Evolutionary conservation across 1,140 invertebrate species (phyloP).

Genomic region (Nylanderia fulva): DNA sequence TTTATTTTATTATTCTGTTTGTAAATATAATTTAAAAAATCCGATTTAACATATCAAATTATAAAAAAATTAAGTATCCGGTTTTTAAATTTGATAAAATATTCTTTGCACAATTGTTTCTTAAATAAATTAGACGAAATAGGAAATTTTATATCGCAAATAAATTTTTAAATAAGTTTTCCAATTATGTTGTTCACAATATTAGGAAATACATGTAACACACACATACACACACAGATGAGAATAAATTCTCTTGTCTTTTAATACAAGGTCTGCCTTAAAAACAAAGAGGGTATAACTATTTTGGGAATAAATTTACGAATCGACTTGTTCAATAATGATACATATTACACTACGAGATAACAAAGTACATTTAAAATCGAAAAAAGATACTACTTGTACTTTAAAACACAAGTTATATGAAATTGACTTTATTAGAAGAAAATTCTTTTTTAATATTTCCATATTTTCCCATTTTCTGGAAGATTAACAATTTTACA

Average conservation of each 20-base stretch:
- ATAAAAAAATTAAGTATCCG: neutral
- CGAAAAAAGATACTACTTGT: neutral
- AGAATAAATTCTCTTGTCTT: neutral
- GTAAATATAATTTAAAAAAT: slow-evolving; percentile 17
- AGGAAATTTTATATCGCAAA: neutral
- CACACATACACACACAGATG: too few species aligned
- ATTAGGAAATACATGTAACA: neutral
- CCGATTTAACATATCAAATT: slow-evolving; percentile 31
- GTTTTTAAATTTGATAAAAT: neutral
- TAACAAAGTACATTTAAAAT: neutral
- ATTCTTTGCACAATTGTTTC: neutral
- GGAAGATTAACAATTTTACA: neutral
- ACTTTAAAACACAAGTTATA: neutral
- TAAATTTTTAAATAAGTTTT: neutral
- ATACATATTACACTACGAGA: neutral
- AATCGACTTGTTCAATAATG: neutral
- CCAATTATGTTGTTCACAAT: neutral
- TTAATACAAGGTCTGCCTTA: neutral
- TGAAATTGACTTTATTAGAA: neutral
- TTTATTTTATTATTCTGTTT: neutral
- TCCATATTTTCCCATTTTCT: neutral
- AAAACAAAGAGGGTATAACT: neutral
- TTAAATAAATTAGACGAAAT: neutral
- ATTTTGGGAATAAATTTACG: neutral
- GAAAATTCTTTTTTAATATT: neutral